Base-by-base conservation (phyloP, 2,888 invertebrate genomes). In the Apoda limacodes region DNA sequence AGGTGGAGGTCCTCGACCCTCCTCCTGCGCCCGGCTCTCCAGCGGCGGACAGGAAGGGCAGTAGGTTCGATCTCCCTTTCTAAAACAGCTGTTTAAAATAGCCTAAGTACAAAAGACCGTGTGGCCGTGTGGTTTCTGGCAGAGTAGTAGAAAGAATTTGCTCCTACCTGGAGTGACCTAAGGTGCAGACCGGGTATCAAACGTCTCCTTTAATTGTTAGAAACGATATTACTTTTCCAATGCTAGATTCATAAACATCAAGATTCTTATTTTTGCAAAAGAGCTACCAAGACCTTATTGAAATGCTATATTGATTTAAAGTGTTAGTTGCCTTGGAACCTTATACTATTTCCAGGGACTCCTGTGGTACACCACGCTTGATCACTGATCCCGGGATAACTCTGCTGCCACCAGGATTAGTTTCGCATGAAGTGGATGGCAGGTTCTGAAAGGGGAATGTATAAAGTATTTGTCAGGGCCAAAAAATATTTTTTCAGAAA, bases 381-480 rank as follows among this genome's bases (percentile, higher is more conserved):
- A 30, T 11, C 6, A 34, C 26, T 6, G 33, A 25, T 24, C 22
- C 13, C 31, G 34, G 10, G 37, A 45, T 14, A 40, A 34, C 11
- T 9, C 33, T 13, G 23, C 40, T 12, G 34, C 39, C 30, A 19
- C 45, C 46, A 44, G 40, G 25, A 32, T 37, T 44, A 42, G 39
- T 9, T 30, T 20, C 7, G 7, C 14, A 13, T 30, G 36, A 5
- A 35, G 25, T n/a, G 25, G 25, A 12, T 29, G 39, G 7, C 17
- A 17, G 17, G 5, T 17, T 7, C 17, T 17, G 7, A 17, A 17
- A 17, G 17, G 17, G 7, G 17, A 17, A 17, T 17, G 7, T 7
- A 17, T 6, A 6, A 17, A 17, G 17, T 17, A 7, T 17, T 17
- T 17, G 17, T 17, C 17, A 17, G 17, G 17, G 7, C 17, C 17